These are phyloP conservation scores for Mixornis gularis DNA, from an alignment of 2,113 vertebrate genomes.

Conservation along the genomic window DNA sequence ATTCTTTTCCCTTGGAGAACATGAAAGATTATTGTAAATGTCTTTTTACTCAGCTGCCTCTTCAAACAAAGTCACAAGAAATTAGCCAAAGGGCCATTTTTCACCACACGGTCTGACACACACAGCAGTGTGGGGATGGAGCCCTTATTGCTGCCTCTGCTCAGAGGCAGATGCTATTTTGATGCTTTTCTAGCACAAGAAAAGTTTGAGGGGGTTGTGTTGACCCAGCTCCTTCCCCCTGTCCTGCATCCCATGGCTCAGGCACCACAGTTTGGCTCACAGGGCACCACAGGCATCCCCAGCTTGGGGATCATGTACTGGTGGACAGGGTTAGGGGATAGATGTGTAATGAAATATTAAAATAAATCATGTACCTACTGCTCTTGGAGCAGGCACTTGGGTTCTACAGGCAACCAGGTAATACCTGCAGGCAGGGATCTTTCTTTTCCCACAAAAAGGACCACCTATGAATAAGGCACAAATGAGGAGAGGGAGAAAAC, in stretches of 20 bases:
- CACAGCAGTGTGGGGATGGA: neutral
- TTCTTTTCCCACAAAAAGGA: neutral
- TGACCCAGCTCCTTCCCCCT: neutral
- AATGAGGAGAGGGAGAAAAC: neutral
- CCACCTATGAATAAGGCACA: neutral
- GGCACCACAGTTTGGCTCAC: neutral
- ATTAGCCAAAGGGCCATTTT: neutral
- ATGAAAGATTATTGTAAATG: constrained; percentile 43
- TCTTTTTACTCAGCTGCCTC: neutral
- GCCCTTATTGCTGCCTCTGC: neutral
- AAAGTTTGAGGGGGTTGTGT: accelerated
- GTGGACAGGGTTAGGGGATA: neutral
- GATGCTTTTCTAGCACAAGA: neutral
- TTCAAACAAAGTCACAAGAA: constrained; percentile 25
- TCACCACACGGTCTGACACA: neutral
- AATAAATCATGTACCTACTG: too few species aligned
- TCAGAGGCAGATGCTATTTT: neutral
- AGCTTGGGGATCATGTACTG: accelerated
- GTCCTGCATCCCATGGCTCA: neutral
- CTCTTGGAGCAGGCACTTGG: neutral
- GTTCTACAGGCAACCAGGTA: neutral
- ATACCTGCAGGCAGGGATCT: neutral
- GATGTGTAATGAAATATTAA: neutral
- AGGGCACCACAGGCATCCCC: neutral
- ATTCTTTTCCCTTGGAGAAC: constrained; percentile 40